These are phyloP conservation scores for Drosophila persimilis DNA, from an alignment of 1,140 invertebrate genomes.

Conservation along the genomic window DNA sequence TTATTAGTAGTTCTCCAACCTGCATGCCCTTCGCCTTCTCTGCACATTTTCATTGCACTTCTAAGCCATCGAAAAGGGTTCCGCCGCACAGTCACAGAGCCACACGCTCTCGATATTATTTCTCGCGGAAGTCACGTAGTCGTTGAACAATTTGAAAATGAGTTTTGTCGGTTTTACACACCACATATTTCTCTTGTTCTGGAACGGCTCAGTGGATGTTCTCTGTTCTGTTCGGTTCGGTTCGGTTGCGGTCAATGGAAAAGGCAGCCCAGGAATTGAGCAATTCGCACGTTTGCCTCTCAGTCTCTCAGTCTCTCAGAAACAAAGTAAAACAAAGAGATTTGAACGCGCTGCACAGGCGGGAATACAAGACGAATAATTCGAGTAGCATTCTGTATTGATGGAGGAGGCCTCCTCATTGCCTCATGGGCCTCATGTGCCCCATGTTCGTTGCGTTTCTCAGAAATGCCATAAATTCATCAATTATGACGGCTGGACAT, in stretches of 20 bases:
- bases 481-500: slow-evolving; percentile 72
- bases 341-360: slow-evolving; percentile 40
- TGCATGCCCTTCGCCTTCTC: not conserved
- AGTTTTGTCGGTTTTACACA: slow-evolving; percentile 77
- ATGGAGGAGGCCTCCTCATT: slow-evolving; percentile 26
- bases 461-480: slow-evolving; percentile 78
- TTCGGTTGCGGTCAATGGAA: slow-evolving; percentile 74
- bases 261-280: slow-evolving; percentile 68
- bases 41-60: slow-evolving; percentile 19
- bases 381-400: slow-evolving; percentile 48
- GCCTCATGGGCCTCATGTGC: slow-evolving; percentile 4
- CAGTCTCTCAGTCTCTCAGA: slow-evolving; percentile 33
- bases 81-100: slow-evolving; percentile 15
- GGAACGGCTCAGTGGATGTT: slow-evolving; percentile 1
- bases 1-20: slow-evolving; percentile 30
- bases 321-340: slow-evolving; percentile 73
- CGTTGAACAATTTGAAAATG: slow-evolving; percentile 77
- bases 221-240: slow-evolving; percentile 4
- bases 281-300: slow-evolving; percentile 74
- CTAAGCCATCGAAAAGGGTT: slow-evolving; percentile 38
- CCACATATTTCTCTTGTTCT: slow-evolving; percentile 61
- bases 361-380: slow-evolving; percentile 55
- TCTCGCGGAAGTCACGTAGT: slow-evolving; percentile 78
- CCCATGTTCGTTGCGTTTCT: slow-evolving; percentile 44
- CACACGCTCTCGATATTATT: slow-evolving; percentile 57